A percentile compares a stretch with the other conserved stretches of the same genome.
Conservation (phyloP, 2,113 vertebrate genomes). For the Nothobranchius furzeri region DNA sequence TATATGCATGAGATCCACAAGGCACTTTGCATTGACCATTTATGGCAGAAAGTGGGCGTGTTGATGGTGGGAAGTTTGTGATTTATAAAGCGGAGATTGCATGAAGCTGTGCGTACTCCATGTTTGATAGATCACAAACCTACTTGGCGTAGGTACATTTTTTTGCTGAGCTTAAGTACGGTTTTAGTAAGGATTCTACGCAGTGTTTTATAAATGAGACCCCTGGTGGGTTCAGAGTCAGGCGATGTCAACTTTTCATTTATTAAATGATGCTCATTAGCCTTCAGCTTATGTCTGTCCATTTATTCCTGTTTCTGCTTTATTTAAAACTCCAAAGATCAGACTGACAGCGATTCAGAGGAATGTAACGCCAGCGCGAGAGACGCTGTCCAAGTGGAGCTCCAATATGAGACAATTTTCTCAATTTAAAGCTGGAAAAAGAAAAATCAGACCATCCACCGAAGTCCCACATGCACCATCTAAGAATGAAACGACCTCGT, state of each 20-base stretch:
- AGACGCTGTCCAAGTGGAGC: conserved; percentile 22
- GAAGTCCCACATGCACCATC: conserved; percentile 65
- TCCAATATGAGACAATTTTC: conserved; percentile 27
- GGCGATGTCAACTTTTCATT: conserved; percentile 21
- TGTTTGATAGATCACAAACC: too few species aligned
- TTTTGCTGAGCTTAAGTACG: too few species aligned
- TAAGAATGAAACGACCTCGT: conserved; percentile 71
- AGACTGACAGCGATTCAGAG: conserved; percentile 20
- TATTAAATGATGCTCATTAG: conserved; percentile 29
- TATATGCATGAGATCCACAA: too few species aligned
- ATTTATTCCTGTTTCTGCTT: conserved; percentile 40
- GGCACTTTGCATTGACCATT: too few species aligned
- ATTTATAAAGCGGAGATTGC: too few species aligned
- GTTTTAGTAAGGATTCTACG: too few species aligned
- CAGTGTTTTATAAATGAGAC: too few species aligned
- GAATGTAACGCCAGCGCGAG: conserved; percentile 11
- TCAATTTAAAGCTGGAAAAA: conserved; percentile 47
- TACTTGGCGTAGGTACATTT: too few species aligned
- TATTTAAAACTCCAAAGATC: conserved; percentile 62
- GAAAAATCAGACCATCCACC: conserved; percentile 57
- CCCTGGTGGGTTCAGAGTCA: conserved; percentile 3
- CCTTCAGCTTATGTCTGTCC: conserved; percentile 21
- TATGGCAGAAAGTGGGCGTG: too few species aligned
- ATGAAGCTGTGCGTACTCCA: too few species aligned
- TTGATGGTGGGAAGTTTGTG: too few species aligned